phyloP scores from a whole-genome alignment of 2,113 vertebrate genomes.

The Caracal caracal region DNA sequence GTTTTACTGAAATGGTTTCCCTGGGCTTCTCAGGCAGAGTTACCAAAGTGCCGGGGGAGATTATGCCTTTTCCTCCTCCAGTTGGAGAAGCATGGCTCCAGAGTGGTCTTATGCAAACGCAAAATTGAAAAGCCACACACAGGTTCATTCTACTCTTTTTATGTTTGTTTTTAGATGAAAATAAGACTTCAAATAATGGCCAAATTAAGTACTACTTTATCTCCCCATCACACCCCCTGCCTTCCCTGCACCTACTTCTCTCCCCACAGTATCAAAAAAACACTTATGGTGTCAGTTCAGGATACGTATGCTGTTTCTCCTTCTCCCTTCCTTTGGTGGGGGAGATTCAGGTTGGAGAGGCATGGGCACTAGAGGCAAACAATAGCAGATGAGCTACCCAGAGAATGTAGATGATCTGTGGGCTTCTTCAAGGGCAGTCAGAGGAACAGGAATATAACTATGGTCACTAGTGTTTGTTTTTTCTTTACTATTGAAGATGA shows the following conservation, averaged over 20 bases:
- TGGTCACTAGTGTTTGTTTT: not conserved
- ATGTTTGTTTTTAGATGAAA: constrained; percentile 21
- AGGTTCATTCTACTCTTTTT: not conserved
- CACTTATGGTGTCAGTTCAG: not conserved
- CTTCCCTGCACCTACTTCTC: accelerated
- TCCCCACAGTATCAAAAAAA: not conserved
- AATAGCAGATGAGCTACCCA: not conserved
- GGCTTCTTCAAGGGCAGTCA: not conserved
- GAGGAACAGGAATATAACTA: not conserved
- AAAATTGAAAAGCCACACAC: constrained; percentile 7
- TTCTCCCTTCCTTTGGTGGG: not conserved
- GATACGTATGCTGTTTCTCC: not conserved
- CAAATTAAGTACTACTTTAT: not conserved
- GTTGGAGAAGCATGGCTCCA: not conserved
- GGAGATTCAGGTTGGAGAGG: not conserved
- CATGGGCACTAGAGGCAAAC: not conserved
- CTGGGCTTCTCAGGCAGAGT: not conserved
- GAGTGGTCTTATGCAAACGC: not conserved
- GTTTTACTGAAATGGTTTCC: not conserved
- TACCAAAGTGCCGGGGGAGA: not conserved
- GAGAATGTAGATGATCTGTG: not conserved
- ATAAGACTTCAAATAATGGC: not conserved
- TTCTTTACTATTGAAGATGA: not conserved
- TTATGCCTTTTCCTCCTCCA: not conserved
- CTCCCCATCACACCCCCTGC: not conserved